These are phyloP conservation scores for Probaryconus sp. DNA, from an alignment of 1,140 invertebrate genomes.

Conservation along the genomic window DNA sequence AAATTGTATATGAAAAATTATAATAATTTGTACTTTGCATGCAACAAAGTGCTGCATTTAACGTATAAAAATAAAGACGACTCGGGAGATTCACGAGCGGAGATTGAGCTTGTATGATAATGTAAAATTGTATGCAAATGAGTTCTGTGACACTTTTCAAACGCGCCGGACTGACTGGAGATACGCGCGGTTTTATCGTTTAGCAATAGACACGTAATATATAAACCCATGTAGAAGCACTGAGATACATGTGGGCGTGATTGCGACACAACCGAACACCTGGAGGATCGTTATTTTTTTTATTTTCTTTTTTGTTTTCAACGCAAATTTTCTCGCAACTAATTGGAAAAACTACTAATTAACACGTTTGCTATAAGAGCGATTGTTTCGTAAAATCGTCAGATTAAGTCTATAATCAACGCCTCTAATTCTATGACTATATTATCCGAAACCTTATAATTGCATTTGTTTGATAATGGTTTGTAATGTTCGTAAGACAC, in stretches of 20 bases:
- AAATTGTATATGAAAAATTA: too few species aligned
- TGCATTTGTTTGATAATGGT: too few species aligned
- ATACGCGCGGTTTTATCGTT: slow-evolving; percentile 41
- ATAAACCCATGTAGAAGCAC: slow-evolving; percentile 1
- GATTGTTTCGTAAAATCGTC: slow-evolving; percentile 9
- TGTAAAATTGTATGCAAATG: slow-evolving; percentile 10
- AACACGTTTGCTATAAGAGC: slow-evolving; percentile 4
- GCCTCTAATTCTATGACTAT: too few species aligned
- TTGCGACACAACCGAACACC: slow-evolving; percentile 44
- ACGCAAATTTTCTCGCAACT: slow-evolving; percentile 7
- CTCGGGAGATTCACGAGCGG: too few species aligned
- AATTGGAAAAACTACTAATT: slow-evolving; percentile 9
- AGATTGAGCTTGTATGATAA: too few species aligned
- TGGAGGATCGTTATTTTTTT: slow-evolving; percentile 41
- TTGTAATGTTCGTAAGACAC: too few species aligned
- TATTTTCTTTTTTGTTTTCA: too few species aligned
- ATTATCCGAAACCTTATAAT: too few species aligned
- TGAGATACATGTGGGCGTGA: slow-evolving; percentile 37
- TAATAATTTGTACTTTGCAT: too few species aligned
- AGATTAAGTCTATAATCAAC: too few species aligned
- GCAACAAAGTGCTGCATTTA: too few species aligned
- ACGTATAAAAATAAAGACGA: too few species aligned
- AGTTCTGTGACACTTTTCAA: slow-evolving; percentile 26
- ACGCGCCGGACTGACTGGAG: slow-evolving; percentile 6
- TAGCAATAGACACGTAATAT: slow-evolving; percentile 23